Evolutionary conservation across 2,797 vertebrate genomes (phyloP).

Genomic region (Trachurus trachurus): DNA sequence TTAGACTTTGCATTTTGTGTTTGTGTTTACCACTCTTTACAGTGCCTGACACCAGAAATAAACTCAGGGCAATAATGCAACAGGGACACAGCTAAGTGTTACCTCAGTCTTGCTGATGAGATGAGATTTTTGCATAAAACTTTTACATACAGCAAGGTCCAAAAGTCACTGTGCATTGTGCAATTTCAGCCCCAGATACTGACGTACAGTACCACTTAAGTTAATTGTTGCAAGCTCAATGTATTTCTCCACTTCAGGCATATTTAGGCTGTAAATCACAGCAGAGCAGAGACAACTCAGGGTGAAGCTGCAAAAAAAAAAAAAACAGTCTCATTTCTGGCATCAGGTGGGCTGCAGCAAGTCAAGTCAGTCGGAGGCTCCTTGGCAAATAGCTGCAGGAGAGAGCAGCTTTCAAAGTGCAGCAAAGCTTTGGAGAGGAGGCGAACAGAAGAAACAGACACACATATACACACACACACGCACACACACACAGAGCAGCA

Average conservation of each 20-base stretch:
- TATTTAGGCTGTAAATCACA: constrained; percentile 14
- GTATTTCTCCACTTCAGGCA: constrained; percentile 32
- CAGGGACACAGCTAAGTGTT: background rate
- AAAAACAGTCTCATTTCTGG: constrained; percentile 39
- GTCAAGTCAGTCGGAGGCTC: constrained; percentile 73
- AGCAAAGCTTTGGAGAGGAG: constrained; percentile 66
- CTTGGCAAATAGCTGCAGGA: constrained; percentile 75
- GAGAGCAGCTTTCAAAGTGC: constrained; percentile 73
- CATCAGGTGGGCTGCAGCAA: constrained; percentile 52
- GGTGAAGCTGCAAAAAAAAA: constrained; percentile 50
- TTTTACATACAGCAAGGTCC: background rate
- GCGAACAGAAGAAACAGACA: constrained; percentile 38
- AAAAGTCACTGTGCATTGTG: background rate
- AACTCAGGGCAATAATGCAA: background rate
- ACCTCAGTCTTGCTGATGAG: background rate
- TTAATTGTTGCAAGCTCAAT: constrained; percentile 9
- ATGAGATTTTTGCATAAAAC: background rate
- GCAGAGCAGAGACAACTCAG: constrained; percentile 15
- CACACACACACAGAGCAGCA: constrained; percentile 22
- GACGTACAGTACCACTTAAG: background rate
- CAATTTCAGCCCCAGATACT: constrained; percentile 8
- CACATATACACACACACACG: constrained; percentile 40
- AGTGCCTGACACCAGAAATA: constrained; percentile 9
- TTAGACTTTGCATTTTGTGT: background rate
- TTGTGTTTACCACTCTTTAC: background rate